Evolutionary conservation across 2,888 invertebrate species (phyloP).

Genomic region (Agrotis puta): DNA sequence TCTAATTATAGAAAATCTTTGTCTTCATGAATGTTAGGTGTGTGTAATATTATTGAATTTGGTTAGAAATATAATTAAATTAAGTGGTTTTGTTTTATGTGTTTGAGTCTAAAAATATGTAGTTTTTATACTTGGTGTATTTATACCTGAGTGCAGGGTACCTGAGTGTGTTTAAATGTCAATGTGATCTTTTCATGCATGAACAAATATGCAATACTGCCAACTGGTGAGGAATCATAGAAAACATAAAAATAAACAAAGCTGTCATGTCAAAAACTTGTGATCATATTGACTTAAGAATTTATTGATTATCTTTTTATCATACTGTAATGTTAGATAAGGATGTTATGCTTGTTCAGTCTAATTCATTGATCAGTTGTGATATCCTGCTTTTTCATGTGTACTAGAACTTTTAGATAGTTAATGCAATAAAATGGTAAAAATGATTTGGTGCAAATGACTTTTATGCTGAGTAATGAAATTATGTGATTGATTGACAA

Average conservation of each 20-base stretch:
- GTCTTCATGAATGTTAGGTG: constrained; percentile 64
- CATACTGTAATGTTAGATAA: constrained; percentile 35
- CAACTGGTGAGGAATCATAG: constrained; percentile 34
- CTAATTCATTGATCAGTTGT: constrained; percentile 43
- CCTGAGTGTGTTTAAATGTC: constrained; percentile 48
- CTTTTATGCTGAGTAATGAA: constrained; percentile 13
- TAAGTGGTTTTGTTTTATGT: constrained; percentile 37
- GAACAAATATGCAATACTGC: constrained; percentile 39
- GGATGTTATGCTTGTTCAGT: constrained; percentile 23
- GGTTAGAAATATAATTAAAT: constrained; percentile 22
- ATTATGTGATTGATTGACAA: not conserved
- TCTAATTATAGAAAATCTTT: constrained; percentile 85
- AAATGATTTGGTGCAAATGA: constrained; percentile 9
- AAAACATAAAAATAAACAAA: constrained; percentile 57
- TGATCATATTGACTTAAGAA: constrained; percentile 38
- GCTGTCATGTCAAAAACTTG: constrained; percentile 41
- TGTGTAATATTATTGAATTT: constrained; percentile 44
- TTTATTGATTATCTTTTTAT: constrained; percentile 54
- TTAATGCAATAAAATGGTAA: not conserved
- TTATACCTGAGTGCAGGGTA: constrained; percentile 38
- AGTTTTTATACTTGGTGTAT: constrained; percentile 25
- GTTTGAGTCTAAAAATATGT: constrained; percentile 43
- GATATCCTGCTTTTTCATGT: constrained; percentile 15
- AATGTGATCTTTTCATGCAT: constrained; percentile 48
- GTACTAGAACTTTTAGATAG: not conserved